Conservation (phyloP, 2,797 vertebrate species). For the Platalea minor region DNA sequence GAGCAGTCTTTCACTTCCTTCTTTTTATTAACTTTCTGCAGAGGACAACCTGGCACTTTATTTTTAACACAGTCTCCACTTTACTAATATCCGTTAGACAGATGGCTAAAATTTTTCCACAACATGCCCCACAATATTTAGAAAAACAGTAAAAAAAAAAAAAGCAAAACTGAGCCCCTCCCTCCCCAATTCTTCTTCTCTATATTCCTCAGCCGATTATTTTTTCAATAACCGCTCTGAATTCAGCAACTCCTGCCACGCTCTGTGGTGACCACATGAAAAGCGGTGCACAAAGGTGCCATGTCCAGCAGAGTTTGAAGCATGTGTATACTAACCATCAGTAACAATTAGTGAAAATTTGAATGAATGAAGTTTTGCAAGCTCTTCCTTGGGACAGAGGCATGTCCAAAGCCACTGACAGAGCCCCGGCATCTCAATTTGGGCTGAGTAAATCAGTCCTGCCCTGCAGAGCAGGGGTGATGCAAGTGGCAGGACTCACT, state of each 20-base stretch:
- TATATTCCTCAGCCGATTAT: background rate
- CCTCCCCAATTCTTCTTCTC: background rate
- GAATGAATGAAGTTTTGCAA: background rate
- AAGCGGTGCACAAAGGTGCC: background rate
- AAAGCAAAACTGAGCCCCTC: background rate
- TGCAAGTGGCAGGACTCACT: background rate
- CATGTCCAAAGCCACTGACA: background rate
- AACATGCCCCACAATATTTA: background rate
- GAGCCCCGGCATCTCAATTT: background rate
- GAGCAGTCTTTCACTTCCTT: slow-evolving; percentile 79
- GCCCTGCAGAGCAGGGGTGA: background rate
- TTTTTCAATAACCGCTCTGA: background rate
- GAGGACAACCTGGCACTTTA: slow-evolving; percentile 72
- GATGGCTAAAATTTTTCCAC: slow-evolving; percentile 37
- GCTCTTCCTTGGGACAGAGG: background rate
- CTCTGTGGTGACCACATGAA: background rate
- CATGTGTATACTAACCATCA: background rate
- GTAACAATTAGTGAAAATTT: background rate
- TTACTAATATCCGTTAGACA: slow-evolving; percentile 67
- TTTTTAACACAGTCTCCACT: slow-evolving; percentile 67
- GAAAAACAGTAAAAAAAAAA: background rate
- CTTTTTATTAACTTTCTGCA: slow-evolving; percentile 79
- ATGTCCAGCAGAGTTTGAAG: background rate
- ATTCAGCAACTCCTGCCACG: background rate
- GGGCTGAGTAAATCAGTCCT: background rate